These are phyloP conservation scores for Pogonus chalceus DNA, from an alignment of 1,140 invertebrate species.

Conservation along the genomic window DNA sequence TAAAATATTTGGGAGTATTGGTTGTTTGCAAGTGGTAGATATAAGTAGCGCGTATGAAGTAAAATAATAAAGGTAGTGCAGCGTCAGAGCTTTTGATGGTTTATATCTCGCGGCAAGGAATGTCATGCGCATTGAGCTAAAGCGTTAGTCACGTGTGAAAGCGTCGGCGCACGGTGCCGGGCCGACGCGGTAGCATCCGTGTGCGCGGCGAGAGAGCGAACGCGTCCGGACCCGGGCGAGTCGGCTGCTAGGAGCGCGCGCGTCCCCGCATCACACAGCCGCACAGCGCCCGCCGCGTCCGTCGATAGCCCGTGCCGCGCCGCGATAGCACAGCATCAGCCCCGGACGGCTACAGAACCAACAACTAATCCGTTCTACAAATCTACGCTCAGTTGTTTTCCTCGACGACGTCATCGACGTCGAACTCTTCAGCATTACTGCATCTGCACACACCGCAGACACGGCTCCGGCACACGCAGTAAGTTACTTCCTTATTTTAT, in stretches of 20 bases:
- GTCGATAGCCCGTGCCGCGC: background rate
- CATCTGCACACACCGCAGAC: too few relatives aligned
- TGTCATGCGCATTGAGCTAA: background rate
- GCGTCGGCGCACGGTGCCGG: slow-evolving; percentile 16
- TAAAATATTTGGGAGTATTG: too few relatives aligned
- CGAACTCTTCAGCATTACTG: too few relatives aligned
- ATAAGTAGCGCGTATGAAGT: too few relatives aligned
- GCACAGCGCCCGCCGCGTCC: background rate
- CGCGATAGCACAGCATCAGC: too few relatives aligned
- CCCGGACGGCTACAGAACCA: too few relatives aligned
- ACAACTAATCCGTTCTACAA: background rate
- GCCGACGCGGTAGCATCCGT: background rate
- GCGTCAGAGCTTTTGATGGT: too few relatives aligned
- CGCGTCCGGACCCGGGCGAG: background rate
- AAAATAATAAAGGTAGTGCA: too few relatives aligned
- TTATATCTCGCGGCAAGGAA: background rate
- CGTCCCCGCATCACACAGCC: background rate
- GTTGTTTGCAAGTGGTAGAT: too few relatives aligned
- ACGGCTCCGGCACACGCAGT: background rate
- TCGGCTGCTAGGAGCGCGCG: background rate
- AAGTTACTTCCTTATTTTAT: background rate
- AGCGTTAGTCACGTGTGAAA: slow-evolving; percentile 21
- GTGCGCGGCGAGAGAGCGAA: background rate
- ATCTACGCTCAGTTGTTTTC: background rate
- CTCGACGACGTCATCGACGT: background rate